Base-by-base conservation (phyloP, 2,113 vertebrate species). In the Trinectes maculatus region DNA sequence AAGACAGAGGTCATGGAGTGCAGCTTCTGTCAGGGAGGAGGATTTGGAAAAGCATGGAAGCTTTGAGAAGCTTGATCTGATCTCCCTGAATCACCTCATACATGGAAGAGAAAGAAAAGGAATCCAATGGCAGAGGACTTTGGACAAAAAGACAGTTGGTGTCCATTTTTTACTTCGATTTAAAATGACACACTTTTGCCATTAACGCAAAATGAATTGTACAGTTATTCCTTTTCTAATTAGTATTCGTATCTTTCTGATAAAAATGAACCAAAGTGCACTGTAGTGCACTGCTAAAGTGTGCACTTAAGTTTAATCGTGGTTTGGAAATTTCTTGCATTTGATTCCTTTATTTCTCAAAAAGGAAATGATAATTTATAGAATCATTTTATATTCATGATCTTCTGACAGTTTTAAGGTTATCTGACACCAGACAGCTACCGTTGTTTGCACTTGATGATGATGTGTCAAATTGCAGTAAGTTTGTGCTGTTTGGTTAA, bases 91-190 rank as follows among this genome's bases (percentile, higher is more conserved):
- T 71, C 62, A 62, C 76, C 61, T 82, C 67, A 51, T 43, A 68
- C 63, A 78, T 71, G 31, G 72, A 71, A 71, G 58, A 77, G 60
- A 71, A 75, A 52, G 71, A 29, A 69, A 80, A 59, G 68, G 71
- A 66, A 74, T 77, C 82, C 75, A 82, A 87, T 80, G 82, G 55
- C 76, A 76, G 62, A 87, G 66, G 62, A 72, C 47, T 64, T 42
- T 24, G 36, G 54, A 51, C n/a, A 43, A 46, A 46, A 60, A 36
- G 62, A 70, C 43, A 67, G 33, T 62, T 22, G 11, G 13, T 57
- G 46, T 40, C 64, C 5, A 49, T 62, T 48, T 69, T 63, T 37
- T 34, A 71, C 58, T 76, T 49, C 22, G 48, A 54, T 74, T 71
- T 77, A 47, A 60, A 81, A 43, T 73, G n/a, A 66, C 33, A 26